phyloP scores from a whole-genome alignment of 2,797 vertebrate species.

The Anniella stebbinsi region DNA sequence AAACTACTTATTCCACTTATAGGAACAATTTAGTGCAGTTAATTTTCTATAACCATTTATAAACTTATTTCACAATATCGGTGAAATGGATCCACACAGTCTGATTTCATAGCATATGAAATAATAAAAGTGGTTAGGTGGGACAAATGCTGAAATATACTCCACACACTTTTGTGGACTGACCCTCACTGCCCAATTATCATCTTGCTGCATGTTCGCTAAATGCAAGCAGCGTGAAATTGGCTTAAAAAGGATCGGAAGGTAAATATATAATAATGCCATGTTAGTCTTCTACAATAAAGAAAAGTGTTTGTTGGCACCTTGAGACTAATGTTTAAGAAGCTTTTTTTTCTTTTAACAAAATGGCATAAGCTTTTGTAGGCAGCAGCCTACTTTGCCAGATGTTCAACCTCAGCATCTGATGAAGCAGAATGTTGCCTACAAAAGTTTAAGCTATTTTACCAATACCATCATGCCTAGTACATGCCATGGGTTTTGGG shows the following conservation, averaged over 20 bases:
- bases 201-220: background rate
- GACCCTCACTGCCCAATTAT: background rate
- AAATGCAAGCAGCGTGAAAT: conserved; percentile 5
- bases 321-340: background rate
- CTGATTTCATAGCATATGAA: background rate
- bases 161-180: background rate
- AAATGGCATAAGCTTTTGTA: background rate
- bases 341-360: background rate
- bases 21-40: background rate
- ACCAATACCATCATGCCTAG: no score
- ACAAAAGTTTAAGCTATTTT: background rate
- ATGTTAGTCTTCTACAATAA: background rate
- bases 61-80: background rate
- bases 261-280: background rate
- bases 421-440: background rate
- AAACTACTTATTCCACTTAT: background rate
- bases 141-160: background rate
- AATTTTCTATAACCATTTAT: background rate
- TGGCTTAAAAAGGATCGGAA: background rate
- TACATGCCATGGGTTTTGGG: no score
- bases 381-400: no score
- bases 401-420: background rate
- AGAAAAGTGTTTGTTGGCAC: background rate
- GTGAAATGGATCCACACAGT: background rate
- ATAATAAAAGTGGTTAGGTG: background rate